A percentile compares a stretch with the other conserved stretches of the same genome.
phyloP scores from a whole-genome alignment of 2,888 invertebrate species.

The Lacanobia wlatinum region DNA sequence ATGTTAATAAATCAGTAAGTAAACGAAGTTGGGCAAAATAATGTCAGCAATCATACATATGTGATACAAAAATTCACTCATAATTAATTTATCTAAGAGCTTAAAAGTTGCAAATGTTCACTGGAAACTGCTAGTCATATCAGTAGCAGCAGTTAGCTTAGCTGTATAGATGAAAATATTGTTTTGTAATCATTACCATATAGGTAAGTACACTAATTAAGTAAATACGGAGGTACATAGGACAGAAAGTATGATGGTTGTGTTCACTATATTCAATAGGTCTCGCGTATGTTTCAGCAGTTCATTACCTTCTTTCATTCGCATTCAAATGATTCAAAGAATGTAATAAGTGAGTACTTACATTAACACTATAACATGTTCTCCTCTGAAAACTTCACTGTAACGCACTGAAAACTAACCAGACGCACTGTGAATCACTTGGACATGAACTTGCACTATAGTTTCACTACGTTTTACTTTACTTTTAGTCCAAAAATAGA shows the following conservation, averaged over 20 bases:
- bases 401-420: slow-evolving; percentile 25
- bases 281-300: too few relatives aligned
- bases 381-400: slow-evolving; percentile 20
- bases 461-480: slow-evolving; percentile 51
- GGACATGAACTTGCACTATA: slow-evolving; percentile 45
- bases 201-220: not conserved
- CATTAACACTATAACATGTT: slow-evolving; percentile 21
- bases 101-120: too few relatives aligned
- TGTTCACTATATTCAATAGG: not conserved
- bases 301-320: not conserved
- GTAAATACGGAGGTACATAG: not conserved
- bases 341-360: slow-evolving; percentile 35
- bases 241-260: not conserved
- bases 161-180: not conserved
- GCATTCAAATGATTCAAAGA: not conserved
- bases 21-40: too few relatives aligned
- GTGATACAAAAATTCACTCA: too few relatives aligned
- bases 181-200: not conserved
- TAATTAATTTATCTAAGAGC: too few relatives aligned
- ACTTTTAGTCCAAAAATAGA: slow-evolving; percentile 60
- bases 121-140: not conserved
- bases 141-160: not conserved
- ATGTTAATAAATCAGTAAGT: too few relatives aligned
- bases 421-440: slow-evolving; percentile 54
- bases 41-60: too few relatives aligned